Conservation (phyloP, 2,797 vertebrate genomes). For the Clarias platycephalus region DNA sequence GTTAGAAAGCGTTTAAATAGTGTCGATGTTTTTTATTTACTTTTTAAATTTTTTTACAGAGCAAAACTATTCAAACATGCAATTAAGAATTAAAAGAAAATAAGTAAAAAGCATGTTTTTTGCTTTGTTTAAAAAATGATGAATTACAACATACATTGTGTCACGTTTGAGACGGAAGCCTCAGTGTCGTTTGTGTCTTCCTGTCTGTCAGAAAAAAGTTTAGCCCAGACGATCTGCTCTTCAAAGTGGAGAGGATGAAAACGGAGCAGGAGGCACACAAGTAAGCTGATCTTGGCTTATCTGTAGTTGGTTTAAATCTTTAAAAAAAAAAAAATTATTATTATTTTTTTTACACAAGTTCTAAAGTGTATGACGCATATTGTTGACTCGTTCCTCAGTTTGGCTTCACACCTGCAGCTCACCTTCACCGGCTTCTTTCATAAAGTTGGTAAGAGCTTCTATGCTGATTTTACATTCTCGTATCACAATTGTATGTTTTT, state of each 20-base stretch:
- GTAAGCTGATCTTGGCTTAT: constrained; percentile 65
- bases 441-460: constrained; percentile 84
- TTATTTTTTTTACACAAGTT: background rate
- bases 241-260: constrained; percentile 92
- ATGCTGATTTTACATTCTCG: background rate
- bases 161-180: background rate
- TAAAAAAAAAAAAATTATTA: too few species aligned
- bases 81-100: too few species aligned
- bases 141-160: background rate
- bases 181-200: background rate
- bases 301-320: background rate
- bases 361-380: background rate
- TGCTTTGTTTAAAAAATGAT: too few species aligned
- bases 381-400: constrained; percentile 65
- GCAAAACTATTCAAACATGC: too few species aligned
- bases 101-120: too few species aligned
- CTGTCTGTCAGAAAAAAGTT: constrained; percentile 81
- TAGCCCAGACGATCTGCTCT: constrained; percentile 90
- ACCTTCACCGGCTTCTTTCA: constrained; percentile 98
- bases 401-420: constrained; percentile 93
- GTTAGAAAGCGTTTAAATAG: too few species aligned
- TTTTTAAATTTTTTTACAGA: too few species aligned
- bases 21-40: too few species aligned
- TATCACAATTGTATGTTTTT: too few species aligned
- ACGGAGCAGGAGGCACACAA: constrained; percentile 91